Evolutionary conservation across 1,140 invertebrate species (phyloP), one percentile per base, ranked within the genome.

Genomic region (Ceratosolen solmsi): DNA sequence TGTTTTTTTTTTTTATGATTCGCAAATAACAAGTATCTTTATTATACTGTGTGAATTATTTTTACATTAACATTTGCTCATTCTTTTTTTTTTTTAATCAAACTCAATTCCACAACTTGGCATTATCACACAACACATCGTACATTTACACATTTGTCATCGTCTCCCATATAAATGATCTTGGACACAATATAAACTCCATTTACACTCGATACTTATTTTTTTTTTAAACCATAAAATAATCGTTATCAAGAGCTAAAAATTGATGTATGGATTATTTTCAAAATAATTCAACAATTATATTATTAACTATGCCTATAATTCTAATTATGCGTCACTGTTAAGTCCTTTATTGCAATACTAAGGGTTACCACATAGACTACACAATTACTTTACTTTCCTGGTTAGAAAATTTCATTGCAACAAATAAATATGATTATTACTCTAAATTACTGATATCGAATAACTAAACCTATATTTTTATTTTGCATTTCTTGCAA

Each of bases 321-420:
- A 0, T 63, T 63, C 60, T 63, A 63, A 63, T 49, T 27, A 49
- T 33, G 27, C 60, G 13, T 33, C 27, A 33, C 27, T 46, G 58
- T 30, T 60, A 30, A 63, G n/a, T n/a, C n/a, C n/a, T n/a, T n/a
- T n/a, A n/a, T n/a, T n/a, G n/a, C n/a, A n/a, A n/a, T n/a, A n/a
- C n/a, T n/a, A n/a, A n/a, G n/a, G n/a, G n/a, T n/a, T n/a, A n/a
- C n/a, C n/a, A n/a, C n/a, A n/a, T n/a, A n/a, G n/a, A n/a, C n/a
- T n/a, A n/a, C n/a, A n/a, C 30, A 68, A 56, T 22, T 56, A 71
- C 22, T 56, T 56, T 79, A 20, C n/a, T 71, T 38, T 36, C 77
- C 65, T 79, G 77, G 77, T 56, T 36, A 79, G 46, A 20, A 79
- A 56, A 70, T 70, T 79, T 79, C 65, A 79, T 79, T 79, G 49